Evolutionary conservation across 2,797 vertebrate genomes (phyloP), one percentile per base, ranked within the genome.

Genomic region (Triplophysa yarkandensis): DNA sequence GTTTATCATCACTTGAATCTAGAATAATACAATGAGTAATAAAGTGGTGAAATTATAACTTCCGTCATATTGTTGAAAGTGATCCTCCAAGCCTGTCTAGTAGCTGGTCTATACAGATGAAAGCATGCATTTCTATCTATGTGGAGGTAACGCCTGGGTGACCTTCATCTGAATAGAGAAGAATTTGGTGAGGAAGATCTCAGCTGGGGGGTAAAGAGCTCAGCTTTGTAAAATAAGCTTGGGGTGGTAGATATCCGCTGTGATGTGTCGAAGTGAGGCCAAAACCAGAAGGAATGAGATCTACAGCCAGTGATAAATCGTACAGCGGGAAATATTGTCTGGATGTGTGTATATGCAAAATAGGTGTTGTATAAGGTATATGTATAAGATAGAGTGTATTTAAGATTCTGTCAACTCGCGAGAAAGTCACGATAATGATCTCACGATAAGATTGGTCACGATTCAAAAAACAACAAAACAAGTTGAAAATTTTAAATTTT

Each of bases 161-260:
- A 63, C 44, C 70, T 71, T 52, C 69, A 39, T 9, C 43, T 62
- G 17, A 28, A 55, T 55, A 28, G 30, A 62, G 43, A 71, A 52
- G 34, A 71, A 32, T 41, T 32, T 43, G 54, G 68, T 23, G 13
- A 44, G 39, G 2, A 1, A 23, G 57, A 30, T 28, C 44, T 62
- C 50, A 16, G 17, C 32, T 63, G 27, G 30, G 8, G 21, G 58
- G 32, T 39, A 62, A 16, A 14, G 28, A 32, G 17, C 32, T 63
- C 25, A 52, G 58, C 32, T 32, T 62, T 57, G 14, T 30, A 32
- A 57, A 57, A 30, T 57, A n/a, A n/a, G 28, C 28, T 57, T 25
- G 32, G 50, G 44, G 32, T 71, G 11, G 44, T 63, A 52, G 32
- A 52, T 44, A 52, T 71, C 21, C 21, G 8, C 44, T 71, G 11